Evolutionary conservation across 1,140 invertebrate genomes (phyloP).

Genomic region (Nasonia vitripennis): DNA sequence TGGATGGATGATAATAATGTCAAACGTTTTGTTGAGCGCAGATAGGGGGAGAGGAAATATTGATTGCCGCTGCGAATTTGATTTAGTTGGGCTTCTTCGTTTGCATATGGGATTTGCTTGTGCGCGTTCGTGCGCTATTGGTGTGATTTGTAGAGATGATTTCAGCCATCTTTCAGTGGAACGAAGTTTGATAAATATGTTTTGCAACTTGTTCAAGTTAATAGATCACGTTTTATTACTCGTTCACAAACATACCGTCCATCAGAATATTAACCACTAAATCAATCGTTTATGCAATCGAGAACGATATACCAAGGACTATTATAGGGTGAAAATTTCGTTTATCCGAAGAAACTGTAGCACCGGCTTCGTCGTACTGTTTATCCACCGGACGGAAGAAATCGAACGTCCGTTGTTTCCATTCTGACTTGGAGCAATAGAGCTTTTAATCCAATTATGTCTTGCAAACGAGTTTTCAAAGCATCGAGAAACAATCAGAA

Average conservation of each 20-base stretch:
- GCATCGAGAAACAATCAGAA: not conserved
- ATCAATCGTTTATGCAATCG: not conserved
- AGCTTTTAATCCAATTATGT: constrained; percentile 12
- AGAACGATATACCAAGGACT: not conserved
- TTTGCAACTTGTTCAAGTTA: not conserved
- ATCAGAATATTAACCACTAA: not conserved
- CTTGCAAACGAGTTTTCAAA: not conserved
- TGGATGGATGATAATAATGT: not conserved
- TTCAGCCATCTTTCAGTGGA: not conserved
- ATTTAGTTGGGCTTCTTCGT: not conserved
- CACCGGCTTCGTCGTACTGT: not conserved
- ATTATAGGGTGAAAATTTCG: not conserved
- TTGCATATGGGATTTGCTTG: not conserved
- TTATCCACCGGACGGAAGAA: not conserved
- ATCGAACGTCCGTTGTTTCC: not conserved
- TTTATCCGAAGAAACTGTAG: not conserved
- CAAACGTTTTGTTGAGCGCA: not conserved
- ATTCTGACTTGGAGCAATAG: not conserved
- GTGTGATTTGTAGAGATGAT: not conserved
- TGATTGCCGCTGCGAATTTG: not conserved
- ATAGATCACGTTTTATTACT: not conserved
- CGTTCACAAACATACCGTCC: not conserved
- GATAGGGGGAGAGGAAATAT: not conserved
- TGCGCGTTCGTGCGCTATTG: not conserved
- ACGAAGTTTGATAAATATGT: not conserved